Percentiles rank a stretch among this genome's conserved stretches.
phyloP scores from a whole-genome alignment of 2,113 vertebrate genomes.

The Romanogobio albipinnatus region DNA sequence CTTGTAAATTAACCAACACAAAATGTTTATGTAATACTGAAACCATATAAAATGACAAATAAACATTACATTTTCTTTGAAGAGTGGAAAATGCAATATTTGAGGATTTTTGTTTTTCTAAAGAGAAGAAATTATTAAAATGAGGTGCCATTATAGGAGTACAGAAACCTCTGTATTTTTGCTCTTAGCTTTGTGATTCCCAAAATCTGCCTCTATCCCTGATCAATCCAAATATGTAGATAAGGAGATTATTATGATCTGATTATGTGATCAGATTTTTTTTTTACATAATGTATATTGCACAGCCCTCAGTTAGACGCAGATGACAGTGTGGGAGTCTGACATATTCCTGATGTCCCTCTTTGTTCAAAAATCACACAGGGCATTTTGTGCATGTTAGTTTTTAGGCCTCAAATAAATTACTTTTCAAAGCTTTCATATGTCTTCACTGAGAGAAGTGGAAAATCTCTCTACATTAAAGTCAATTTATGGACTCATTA shows the following conservation, averaged over 20 bases:
- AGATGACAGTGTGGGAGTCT: not conserved
- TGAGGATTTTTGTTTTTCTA: not conserved
- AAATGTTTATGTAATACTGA: not conserved
- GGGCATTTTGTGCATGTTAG: not conserved
- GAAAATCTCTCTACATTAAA: not conserved
- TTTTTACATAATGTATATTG: not conserved
- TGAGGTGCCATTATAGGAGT: not conserved
- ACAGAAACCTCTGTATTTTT: slow-evolving; percentile 10
- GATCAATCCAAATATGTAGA: slow-evolving; percentile 11
- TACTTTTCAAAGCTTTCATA: not conserved
- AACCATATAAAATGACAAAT: not conserved
- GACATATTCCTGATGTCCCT: not conserved
- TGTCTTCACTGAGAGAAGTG: not conserved
- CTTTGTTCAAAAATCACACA: not conserved
- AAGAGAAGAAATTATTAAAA: not conserved
- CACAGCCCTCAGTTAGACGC: not conserved
- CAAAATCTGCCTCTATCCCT: slow-evolving; percentile 6
- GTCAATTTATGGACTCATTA: not conserved
- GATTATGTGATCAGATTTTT: not conserved
- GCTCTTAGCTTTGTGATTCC: not conserved
- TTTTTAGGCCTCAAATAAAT: not conserved
- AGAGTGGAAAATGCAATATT: not conserved
- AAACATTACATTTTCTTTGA: not conserved
- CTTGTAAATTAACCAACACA: not conserved
- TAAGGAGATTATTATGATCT: slow-evolving; percentile 12